These are phyloP conservation scores for Eupithecia tripunctaria DNA, from an alignment of 2,888 invertebrate genomes.

Conservation along the genomic window DNA sequence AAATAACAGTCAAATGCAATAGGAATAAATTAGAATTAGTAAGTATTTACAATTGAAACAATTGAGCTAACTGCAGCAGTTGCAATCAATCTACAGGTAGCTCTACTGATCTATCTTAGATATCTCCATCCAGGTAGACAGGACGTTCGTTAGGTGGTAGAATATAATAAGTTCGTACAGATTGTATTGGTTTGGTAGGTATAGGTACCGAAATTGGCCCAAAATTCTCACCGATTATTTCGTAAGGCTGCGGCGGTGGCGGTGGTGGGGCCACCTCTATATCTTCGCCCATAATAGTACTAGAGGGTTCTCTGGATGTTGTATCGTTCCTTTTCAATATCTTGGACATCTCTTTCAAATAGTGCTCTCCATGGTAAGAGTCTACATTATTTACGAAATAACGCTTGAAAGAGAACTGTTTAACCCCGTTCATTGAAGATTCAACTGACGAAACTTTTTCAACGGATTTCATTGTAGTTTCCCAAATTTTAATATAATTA, in stretches of 20 bases:
- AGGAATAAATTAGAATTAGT: no score
- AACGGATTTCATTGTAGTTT: constrained; percentile 47
- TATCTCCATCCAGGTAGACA: no score
- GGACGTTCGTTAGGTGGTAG: neutral
- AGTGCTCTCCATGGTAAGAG: constrained; percentile 82
- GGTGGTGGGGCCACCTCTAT: constrained; percentile 50
- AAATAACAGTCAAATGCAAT: no score
- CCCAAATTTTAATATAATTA: neutral
- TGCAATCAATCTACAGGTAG: no score
- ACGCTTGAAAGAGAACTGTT: constrained; percentile 74
- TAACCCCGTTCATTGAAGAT: constrained; percentile 52
- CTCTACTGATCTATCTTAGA: no score
- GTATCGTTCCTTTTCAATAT: constrained; percentile 61
- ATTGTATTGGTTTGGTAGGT: no score
- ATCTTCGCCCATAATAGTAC: constrained; percentile 64
- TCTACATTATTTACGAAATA: constrained; percentile 86
- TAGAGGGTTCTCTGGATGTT: constrained; percentile 54
- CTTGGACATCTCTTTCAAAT: constrained; percentile 71
- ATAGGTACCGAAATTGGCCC: neutral
- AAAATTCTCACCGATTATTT: constrained; percentile 67
- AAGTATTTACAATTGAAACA: no score
- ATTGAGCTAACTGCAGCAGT: no score
- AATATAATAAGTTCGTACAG: neutral
- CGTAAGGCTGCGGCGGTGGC: constrained; percentile 64
- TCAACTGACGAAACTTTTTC: constrained; percentile 56